Base-by-base conservation (phyloP, 2,797 vertebrate genomes). In the Channa striata region DNA sequence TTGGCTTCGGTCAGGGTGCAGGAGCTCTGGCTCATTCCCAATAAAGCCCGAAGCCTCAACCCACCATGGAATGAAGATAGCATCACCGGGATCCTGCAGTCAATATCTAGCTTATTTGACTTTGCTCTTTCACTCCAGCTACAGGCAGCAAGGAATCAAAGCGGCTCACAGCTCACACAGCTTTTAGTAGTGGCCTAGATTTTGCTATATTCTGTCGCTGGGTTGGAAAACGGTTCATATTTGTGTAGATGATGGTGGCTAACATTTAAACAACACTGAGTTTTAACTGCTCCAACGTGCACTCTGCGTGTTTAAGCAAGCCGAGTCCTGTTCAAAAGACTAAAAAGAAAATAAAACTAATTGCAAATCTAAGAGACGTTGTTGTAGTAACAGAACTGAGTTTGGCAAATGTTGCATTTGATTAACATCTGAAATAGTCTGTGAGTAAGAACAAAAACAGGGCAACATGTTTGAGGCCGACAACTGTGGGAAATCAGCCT, bases 1-100 rank as follows among this genome's bases (percentile, higher is more conserved):
- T 98, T 57, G 97, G 97, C 56, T 99, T 97, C 1, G 97, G 97
- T 61, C 97, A 98, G 79, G 98, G 97, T 0, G 97, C 97, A 0
- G 97, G 97, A 40, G 96, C 97, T 0, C 88, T 99, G 61, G 92
- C 96, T 81, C 96, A 99, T 81, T 94, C 97, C 0, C 94, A 97
- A 92, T 98, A 90, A 95, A 87, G 87, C 67, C 56, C 6, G 60
- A 50, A 37, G 84, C 46, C 19, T 42, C 21, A 5, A 33, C 42
- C 58, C 57, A 72, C 69, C 59, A 20, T 34, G 5, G 37, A 48
- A 59, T 1, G 11, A 11, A 70, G 54, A 80, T 68, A 74, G 21
- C 77, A 47, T 50, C 54, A 8, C 76, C 61, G 73, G 76, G 25
- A 71, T 59, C 39, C 67, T 59, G 2, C 23, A 50, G 52, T 74